Percentiles rank a stretch among this genome's conserved stretches.
Evolutionary conservation across 2,888 invertebrate genomes (phyloP).

Genomic region (Tholera decimalis): DNA sequence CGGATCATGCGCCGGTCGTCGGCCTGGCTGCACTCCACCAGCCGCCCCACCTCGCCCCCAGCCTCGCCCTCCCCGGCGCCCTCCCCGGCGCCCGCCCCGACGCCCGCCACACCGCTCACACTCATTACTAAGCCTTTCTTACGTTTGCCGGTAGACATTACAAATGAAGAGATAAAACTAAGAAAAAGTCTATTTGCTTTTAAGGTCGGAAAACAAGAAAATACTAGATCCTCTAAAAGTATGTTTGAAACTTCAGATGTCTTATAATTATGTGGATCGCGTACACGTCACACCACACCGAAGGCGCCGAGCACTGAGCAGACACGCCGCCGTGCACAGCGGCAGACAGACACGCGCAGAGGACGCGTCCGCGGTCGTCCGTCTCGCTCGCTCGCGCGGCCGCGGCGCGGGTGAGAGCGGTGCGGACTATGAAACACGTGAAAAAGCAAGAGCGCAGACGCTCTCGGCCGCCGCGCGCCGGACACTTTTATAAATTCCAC

Average conservation of each 20-base stretch:
- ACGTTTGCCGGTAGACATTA: slow-evolving; percentile 53
- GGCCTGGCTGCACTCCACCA: slow-evolving; percentile 85
- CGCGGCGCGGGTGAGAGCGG: slow-evolving; percentile 60
- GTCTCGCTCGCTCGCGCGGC: slow-evolving; percentile 73
- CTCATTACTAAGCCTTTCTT: slow-evolving; percentile 25
- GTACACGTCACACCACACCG: slow-evolving; percentile 75
- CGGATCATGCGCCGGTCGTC: slow-evolving; percentile 86
- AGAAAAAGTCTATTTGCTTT: neutral
- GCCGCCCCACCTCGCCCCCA: slow-evolving; percentile 75
- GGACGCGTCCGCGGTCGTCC: slow-evolving; percentile 77
- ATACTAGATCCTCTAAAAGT: slow-evolving; percentile 13
- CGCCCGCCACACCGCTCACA: slow-evolving; percentile 18
- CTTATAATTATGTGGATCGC: slow-evolving; percentile 46
- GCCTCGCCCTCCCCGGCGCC: slow-evolving; percentile 32
- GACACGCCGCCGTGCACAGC: slow-evolving; percentile 83
- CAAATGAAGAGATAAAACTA: neutral
- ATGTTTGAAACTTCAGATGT: slow-evolving; percentile 2
- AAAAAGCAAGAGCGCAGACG: slow-evolving; percentile 88
- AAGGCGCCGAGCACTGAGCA: slow-evolving; percentile 74
- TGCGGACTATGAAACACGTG: slow-evolving; percentile 75
- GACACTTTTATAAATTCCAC: slow-evolving; percentile 77
- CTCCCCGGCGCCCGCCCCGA: slow-evolving; percentile 33
- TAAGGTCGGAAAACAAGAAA: slow-evolving; percentile 16
- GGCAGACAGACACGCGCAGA: slow-evolving; percentile 88
- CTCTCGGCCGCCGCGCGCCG: slow-evolving; percentile 67